These are phyloP conservation scores for Myoxocephalus aenaeus DNA, from an alignment of 2,797 vertebrate species.

Conservation along the genomic window DNA sequence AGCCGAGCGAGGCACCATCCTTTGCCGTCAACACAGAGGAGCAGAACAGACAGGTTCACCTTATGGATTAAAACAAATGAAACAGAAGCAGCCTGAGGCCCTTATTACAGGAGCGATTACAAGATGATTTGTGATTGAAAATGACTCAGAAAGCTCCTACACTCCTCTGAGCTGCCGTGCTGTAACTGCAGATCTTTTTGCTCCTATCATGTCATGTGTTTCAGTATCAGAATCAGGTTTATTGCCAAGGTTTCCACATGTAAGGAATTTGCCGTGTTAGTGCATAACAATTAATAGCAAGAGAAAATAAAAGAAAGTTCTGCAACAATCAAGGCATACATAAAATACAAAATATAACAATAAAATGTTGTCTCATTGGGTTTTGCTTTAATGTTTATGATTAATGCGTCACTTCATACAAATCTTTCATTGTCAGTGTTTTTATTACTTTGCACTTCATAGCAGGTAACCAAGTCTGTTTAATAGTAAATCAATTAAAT, in stretches of 20 bases:
- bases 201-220: neutral
- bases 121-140: slow-evolving; percentile 10
- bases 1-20: slow-evolving; percentile 27
- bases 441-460: neutral
- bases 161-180: neutral
- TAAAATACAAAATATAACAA: neutral
- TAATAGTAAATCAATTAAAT: neutral
- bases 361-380: neutral
- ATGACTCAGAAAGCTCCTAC: neutral
- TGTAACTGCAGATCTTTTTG: neutral
- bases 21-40: slow-evolving; percentile 1
- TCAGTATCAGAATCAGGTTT: neutral
- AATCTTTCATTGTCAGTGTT: neutral
- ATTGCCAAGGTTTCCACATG: neutral
- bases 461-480: neutral
- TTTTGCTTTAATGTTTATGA: neutral
- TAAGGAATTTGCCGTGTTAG: neutral
- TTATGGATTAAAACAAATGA: slow-evolving; percentile 29
- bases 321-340: neutral
- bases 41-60: slow-evolving; percentile 7
- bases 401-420: neutral
- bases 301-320: neutral
- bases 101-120: neutral
- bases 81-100: slow-evolving; percentile 35
- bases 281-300: neutral